These are phyloP conservation scores for Elephantulus edwardii DNA, from an alignment of 2,113 vertebrate genomes.

Conservation along the genomic window DNA sequence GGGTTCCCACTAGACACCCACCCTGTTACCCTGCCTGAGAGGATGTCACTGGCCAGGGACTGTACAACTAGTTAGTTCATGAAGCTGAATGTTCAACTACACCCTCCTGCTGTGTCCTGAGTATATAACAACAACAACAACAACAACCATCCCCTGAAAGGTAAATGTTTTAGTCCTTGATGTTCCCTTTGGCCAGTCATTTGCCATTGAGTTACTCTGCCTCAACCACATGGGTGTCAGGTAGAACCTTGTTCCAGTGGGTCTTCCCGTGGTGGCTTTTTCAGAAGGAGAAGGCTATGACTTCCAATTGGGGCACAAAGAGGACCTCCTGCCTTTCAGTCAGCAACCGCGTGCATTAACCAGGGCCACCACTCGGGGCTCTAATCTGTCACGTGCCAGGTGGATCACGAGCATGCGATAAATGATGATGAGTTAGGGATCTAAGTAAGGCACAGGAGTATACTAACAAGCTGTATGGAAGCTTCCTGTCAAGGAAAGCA, in stretches of 20 bases:
- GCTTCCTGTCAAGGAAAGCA: slow-evolving; percentile 13
- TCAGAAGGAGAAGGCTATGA: background rate
- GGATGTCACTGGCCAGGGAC: too few species aligned
- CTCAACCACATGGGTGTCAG: background rate
- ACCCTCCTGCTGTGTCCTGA: too few species aligned
- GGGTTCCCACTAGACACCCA: too few species aligned
- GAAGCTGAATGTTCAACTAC: too few species aligned
- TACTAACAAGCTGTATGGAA: background rate
- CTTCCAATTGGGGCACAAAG: background rate
- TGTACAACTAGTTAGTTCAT: too few species aligned
- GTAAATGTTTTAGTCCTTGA: background rate
- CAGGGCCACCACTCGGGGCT: background rate
- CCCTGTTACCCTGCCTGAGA: too few species aligned
- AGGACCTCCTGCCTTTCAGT: background rate
- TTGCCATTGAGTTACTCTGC: background rate
- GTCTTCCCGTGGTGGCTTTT: background rate
- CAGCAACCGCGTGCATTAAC: background rate
- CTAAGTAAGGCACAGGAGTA: background rate
- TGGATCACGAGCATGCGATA: background rate
- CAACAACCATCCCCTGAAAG: slow-evolving; percentile 38
- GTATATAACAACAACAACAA: too few species aligned
- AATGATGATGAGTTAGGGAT: slow-evolving; percentile 17
- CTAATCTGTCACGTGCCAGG: background rate
- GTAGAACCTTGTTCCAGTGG: background rate
- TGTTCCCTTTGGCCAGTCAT: background rate